Percentiles rank a stretch among this genome's conserved stretches.
Evolutionary conservation across 1,140 invertebrate genomes (phyloP).

Genomic region (Potamilus streckersoni): DNA sequence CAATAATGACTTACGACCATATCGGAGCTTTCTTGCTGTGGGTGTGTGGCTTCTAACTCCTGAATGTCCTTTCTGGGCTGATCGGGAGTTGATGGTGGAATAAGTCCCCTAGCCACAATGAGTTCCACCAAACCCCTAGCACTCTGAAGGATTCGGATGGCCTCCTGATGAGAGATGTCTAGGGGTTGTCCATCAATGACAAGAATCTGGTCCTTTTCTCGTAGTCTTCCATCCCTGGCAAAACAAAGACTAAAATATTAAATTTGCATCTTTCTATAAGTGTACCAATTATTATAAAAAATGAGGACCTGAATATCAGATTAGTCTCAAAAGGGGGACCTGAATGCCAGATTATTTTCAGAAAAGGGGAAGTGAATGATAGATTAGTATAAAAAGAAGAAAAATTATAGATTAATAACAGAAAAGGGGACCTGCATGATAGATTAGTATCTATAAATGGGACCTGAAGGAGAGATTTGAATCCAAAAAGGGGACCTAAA

Average conservation of each 20-base stretch:
- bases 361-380: no score
- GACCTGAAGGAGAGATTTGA: no score
- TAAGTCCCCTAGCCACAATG: conserved; percentile 76
- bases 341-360: no score
- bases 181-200: conserved; percentile 89
- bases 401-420: no score
- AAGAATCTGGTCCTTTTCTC: conserved; percentile 89
- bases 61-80: conserved; percentile 11
- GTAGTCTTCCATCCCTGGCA: conserved; percentile 80
- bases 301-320: no score
- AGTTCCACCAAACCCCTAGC: conserved; percentile 81
- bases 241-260: conserved; percentile 36
- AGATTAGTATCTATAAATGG: no score
- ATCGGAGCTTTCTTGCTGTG: conserved; percentile 19
- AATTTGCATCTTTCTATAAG: no score
- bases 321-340: no score
- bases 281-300: no score
- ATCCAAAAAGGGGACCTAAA: no score
- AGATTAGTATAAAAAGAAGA: no score
- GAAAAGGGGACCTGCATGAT: no score
- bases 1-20: conserved; percentile 38
- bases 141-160: conserved; percentile 84
- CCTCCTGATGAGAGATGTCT: conserved; percentile 87
- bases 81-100: conserved; percentile 25
- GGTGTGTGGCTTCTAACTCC: conserved; percentile 6